A percentile compares a stretch with the other conserved stretches of the same genome.
Conservation (phyloP, 2,113 vertebrate genomes). For the Lamprotornis superbus region DNA sequence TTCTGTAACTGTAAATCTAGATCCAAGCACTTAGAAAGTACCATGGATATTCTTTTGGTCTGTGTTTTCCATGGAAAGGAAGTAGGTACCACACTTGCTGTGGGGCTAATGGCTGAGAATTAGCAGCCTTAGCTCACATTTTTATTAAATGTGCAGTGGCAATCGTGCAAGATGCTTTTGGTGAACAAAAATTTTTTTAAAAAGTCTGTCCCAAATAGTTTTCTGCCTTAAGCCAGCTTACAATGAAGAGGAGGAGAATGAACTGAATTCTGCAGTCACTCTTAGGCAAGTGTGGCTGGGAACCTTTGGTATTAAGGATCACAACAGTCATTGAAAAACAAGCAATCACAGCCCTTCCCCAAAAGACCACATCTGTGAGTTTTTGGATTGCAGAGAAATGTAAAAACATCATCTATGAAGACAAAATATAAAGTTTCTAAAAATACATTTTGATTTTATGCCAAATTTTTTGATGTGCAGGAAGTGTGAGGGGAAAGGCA, state of each 20-base stretch:
- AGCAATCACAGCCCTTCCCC: neutral
- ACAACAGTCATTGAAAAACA: neutral
- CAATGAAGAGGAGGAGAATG: neutral
- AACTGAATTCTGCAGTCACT: neutral
- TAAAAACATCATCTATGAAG: neutral
- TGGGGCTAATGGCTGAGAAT: neutral
- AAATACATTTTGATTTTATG: neutral
- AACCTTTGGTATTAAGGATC: neutral
- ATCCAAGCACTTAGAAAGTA: neutral
- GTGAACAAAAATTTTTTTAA: neutral
- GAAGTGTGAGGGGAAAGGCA: neutral
- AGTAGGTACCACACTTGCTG: neutral
- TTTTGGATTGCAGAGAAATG: neutral
- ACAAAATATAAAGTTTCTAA: neutral
- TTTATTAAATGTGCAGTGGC: neutral
- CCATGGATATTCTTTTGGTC: neutral
- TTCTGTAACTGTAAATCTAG: neutral
- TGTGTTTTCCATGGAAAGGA: neutral
- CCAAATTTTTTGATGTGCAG: neutral
- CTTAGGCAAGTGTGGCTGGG: neutral
- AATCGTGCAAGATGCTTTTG: neutral
- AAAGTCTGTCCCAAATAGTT: neutral
- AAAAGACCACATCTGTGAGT: neutral
- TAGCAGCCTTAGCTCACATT: neutral
- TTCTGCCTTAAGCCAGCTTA: neutral